Evolutionary conservation across 2,888 invertebrate genomes (phyloP).

Genomic region (Mesorhabditis spiculigera): DNA sequence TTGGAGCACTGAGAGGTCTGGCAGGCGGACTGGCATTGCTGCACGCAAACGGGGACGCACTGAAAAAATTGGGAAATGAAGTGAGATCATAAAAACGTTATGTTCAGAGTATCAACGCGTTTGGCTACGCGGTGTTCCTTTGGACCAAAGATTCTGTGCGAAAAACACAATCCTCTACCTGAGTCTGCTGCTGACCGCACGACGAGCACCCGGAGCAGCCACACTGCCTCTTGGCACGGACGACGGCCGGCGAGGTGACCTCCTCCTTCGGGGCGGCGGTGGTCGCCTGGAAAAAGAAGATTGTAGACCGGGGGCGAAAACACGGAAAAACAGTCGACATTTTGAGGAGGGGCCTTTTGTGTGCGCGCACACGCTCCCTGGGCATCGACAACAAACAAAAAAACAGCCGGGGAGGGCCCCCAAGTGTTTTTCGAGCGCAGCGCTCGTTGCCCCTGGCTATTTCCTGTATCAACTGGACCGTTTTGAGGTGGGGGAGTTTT

Average conservation of each 20-base stretch:
- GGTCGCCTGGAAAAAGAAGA: background rate
- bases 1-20: slow-evolving; percentile 25
- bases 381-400: too few species aligned
- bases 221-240: background rate
- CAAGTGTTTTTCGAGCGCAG: too few species aligned
- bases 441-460: too few species aligned
- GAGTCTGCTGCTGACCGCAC: slow-evolving; percentile 1
- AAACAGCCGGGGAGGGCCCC: too few species aligned
- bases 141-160: background rate
- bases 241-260: background rate
- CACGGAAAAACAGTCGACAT: background rate
- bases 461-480: too few species aligned
- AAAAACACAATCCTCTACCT: background rate
- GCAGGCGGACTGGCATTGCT: slow-evolving; percentile 39
- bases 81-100: background rate
- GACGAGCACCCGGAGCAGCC: background rate
- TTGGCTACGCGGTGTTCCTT: background rate
- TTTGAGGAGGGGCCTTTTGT: too few species aligned
- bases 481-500: too few species aligned
- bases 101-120: too few species aligned
- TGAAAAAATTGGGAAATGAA: slow-evolving; percentile 8
- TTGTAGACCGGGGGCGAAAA: background rate
- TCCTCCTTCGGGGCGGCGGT: slow-evolving; percentile 2
- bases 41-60: slow-evolving; percentile 39
- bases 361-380: too few species aligned